phyloP scores from a whole-genome alignment of 2,888 invertebrate species.

The Zaprionus obscuricornis region DNA sequence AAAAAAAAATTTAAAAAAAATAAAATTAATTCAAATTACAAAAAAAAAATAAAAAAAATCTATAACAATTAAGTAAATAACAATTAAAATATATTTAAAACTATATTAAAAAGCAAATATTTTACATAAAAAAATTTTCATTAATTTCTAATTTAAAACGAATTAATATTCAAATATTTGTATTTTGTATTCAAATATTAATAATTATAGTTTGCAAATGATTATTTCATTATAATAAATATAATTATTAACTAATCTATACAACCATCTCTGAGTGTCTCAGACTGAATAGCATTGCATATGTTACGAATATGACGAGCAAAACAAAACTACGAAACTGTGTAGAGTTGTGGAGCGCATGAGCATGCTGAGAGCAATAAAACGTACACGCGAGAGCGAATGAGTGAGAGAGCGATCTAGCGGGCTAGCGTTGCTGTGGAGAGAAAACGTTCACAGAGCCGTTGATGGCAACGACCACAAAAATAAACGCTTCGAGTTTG shows the following conservation, averaged over 20 bases:
- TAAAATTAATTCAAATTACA: neutral
- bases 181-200: neutral
- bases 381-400: neutral
- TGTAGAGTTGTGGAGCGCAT: conserved; percentile 67
- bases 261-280: neutral
- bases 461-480: conserved; percentile 54
- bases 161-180: neutral
- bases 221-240: too few species aligned
- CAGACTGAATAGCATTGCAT: conserved; percentile 2
- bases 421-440: conserved; percentile 3
- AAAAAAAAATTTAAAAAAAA: neutral
- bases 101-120: too few species aligned
- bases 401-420: conserved; percentile 9
- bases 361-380: conserved; percentile 44
- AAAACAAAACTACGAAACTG: conserved; percentile 60
- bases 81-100: too few species aligned
- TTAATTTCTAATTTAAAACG: too few species aligned
- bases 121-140: too few species aligned
- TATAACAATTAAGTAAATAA: neutral
- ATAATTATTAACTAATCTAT: neutral
- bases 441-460: conserved; percentile 24
- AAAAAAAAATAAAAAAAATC: too few species aligned
- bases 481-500: conserved; percentile 52
- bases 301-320: conserved; percentile 70
- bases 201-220: too few species aligned